Evolutionary conservation across 1,140 invertebrate genomes (phyloP).

Genomic region (Leptinotarsa undecemlineata): DNA sequence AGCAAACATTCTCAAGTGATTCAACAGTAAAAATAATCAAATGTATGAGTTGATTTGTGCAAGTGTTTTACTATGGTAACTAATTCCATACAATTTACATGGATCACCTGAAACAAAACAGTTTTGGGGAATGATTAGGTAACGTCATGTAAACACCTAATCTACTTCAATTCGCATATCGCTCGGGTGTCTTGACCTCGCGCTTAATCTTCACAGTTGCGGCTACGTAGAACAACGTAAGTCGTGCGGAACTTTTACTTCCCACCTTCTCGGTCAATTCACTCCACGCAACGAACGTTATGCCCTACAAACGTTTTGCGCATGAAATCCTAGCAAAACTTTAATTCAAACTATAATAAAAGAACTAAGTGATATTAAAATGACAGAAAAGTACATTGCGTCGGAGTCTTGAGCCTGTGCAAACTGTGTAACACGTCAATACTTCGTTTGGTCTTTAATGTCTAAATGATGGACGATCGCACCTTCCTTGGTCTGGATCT

Average conservation of each 20-base stretch:
- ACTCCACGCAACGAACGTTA: background rate
- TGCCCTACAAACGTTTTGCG: background rate
- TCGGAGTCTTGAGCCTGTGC: background rate
- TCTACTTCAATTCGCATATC: background rate
- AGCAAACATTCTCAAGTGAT: no score
- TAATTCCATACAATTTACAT: no score
- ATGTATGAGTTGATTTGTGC: no score
- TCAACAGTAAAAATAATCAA: no score
- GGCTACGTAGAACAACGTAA: background rate
- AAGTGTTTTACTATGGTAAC: no score
- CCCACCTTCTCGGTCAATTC: background rate
- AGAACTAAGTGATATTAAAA: background rate
- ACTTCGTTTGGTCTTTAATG: constrained; percentile 13
- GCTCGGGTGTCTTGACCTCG: constrained; percentile 11
- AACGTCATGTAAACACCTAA: background rate
- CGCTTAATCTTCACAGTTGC: background rate
- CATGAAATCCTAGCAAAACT: background rate
- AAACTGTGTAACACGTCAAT: background rate
- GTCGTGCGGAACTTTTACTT: background rate
- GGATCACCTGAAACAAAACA: no score
- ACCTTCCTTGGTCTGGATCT: constrained; percentile 72
- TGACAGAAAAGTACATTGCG: background rate
- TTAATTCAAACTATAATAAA: background rate
- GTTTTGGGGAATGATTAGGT: background rate
- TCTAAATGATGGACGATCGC: constrained; percentile 17